Conservation (phyloP, 2,797 vertebrate genomes). For the Hylomyscus alleni region DNA sequence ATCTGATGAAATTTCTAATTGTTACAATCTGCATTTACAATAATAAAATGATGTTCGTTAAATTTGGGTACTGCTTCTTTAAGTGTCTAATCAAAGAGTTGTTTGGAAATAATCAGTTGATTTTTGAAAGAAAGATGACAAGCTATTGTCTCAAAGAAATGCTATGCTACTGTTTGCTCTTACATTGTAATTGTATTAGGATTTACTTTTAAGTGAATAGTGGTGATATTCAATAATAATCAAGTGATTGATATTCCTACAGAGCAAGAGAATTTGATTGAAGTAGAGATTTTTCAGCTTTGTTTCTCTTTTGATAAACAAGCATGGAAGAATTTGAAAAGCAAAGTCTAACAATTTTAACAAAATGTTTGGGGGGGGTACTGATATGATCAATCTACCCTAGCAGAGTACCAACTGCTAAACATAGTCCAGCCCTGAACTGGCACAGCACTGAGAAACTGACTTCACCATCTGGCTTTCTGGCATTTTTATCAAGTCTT, state of each 20-base stretch:
- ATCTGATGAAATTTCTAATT: slow-evolving; percentile 27
- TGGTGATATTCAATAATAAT: slow-evolving; percentile 58
- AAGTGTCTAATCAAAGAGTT: slow-evolving; percentile 45
- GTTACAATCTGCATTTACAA: slow-evolving; percentile 37
- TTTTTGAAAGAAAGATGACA: slow-evolving; percentile 62
- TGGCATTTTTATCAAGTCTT: slow-evolving; percentile 87
- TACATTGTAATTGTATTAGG: background rate
- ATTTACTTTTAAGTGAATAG: slow-evolving; percentile 69
- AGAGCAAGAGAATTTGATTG: slow-evolving; percentile 62
- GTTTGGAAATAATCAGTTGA: slow-evolving; percentile 64
- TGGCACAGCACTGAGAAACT: slow-evolving; percentile 85
- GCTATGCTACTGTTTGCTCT: slow-evolving; percentile 5
- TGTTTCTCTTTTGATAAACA: slow-evolving; percentile 64
- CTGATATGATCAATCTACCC: slow-evolving; percentile 84
- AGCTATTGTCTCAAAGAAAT: slow-evolving; percentile 36
- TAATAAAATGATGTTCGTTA: slow-evolving; percentile 60
- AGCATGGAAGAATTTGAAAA: slow-evolving; percentile 73
- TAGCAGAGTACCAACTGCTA: slow-evolving; percentile 87
- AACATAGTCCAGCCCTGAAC: slow-evolving; percentile 82
- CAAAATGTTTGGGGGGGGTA: slow-evolving; percentile 69
- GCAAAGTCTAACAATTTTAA: slow-evolving; percentile 67
- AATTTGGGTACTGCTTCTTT: slow-evolving; percentile 37
- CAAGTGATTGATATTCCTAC: slow-evolving; percentile 45
- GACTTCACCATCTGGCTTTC: slow-evolving; percentile 88
- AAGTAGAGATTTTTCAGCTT: slow-evolving; percentile 58